These are phyloP conservation scores for Drosophila kurseongensis DNA, from an alignment of 1,140 invertebrate species.

Conservation along the genomic window DNA sequence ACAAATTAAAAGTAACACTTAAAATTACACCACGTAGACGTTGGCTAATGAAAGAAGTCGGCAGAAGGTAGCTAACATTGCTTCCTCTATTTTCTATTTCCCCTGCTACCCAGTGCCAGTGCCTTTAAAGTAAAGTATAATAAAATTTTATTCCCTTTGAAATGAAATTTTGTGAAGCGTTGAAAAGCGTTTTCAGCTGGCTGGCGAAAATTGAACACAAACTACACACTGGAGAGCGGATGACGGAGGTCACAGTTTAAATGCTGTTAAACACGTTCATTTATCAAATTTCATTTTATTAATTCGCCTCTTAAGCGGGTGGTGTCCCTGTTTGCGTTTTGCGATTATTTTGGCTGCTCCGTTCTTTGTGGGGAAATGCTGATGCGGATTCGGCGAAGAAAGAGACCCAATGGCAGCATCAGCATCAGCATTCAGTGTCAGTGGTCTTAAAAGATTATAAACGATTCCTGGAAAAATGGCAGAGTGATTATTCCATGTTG, in stretches of 20 bases:
- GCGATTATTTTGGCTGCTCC: slow-evolving; percentile 3
- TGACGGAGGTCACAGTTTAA: slow-evolving; percentile 62
- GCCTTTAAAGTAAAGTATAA: slow-evolving; percentile 66
- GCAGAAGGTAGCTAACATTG: slow-evolving; percentile 7
- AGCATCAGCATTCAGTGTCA: slow-evolving; percentile 38
- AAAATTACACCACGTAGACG: slow-evolving; percentile 77
- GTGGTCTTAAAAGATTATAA: slow-evolving; percentile 71
- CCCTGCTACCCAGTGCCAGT: slow-evolving; percentile 2
- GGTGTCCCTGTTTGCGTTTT: slow-evolving; percentile 21
- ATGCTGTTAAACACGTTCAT: slow-evolving; percentile 72
- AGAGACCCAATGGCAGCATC: slow-evolving; percentile 25
- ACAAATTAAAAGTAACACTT: slow-evolving; percentile 82
- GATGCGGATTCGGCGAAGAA: slow-evolving; percentile 24
- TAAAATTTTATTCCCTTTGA: slow-evolving; percentile 81
- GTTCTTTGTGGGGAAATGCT: slow-evolving; percentile 13
- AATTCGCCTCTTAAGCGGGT: slow-evolving; percentile 47
- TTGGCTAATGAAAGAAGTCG: slow-evolving; percentile 70
- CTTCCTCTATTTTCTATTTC: neutral
- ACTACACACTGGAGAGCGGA: slow-evolving; percentile 14
- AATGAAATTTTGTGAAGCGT: slow-evolving; percentile 79
- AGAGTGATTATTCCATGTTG: slow-evolving; percentile 62
- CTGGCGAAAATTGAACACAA: slow-evolving; percentile 26
- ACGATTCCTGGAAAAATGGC: slow-evolving; percentile 63
- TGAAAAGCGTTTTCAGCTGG: slow-evolving; percentile 57
- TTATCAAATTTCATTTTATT: slow-evolving; percentile 77